Evolutionary conservation across 2,797 vertebrate genomes (phyloP).

Genomic region (Manis javanica): DNA sequence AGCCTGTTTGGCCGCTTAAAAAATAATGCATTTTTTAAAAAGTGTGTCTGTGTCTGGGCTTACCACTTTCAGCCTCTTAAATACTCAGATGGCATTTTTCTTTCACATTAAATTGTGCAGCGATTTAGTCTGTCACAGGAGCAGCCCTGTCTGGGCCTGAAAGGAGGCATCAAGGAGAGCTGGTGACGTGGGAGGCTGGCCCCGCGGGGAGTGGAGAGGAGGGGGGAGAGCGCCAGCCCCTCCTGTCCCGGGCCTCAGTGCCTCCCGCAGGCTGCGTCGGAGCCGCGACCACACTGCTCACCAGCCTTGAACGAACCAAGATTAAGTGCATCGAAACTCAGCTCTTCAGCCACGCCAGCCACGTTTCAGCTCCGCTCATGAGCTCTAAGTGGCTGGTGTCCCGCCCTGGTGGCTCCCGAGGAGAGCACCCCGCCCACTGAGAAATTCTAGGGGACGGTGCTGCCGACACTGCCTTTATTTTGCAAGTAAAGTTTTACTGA

Average conservation of each 20-base stretch:
- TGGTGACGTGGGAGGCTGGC: background rate
- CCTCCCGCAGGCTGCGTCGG: background rate
- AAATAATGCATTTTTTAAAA: background rate
- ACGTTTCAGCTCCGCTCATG: background rate
- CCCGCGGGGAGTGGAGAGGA: too few relatives aligned
- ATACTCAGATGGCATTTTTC: background rate
- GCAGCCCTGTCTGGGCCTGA: background rate
- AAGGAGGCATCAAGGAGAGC: background rate
- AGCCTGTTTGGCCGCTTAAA: background rate
- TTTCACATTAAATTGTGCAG: background rate
- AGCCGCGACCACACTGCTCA: too few relatives aligned
- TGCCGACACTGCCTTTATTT: too few relatives aligned
- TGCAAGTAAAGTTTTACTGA: background rate
- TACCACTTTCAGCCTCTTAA: background rate
- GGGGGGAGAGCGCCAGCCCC: too few relatives aligned
- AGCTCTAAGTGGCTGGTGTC: background rate
- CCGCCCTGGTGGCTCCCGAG: accelerated
- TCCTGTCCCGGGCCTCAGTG: background rate
- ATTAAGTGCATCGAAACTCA: too few relatives aligned
- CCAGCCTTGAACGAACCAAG: too few relatives aligned
- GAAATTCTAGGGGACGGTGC: accelerated
- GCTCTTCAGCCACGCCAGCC: background rate
- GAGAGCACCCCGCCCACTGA: background rate
- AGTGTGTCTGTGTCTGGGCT: background rate
- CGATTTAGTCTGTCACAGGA: background rate